These are phyloP conservation scores for Sinocyclocheilus anophthalmus DNA, from an alignment of 2,113 vertebrate genomes.

Conservation along the genomic window DNA sequence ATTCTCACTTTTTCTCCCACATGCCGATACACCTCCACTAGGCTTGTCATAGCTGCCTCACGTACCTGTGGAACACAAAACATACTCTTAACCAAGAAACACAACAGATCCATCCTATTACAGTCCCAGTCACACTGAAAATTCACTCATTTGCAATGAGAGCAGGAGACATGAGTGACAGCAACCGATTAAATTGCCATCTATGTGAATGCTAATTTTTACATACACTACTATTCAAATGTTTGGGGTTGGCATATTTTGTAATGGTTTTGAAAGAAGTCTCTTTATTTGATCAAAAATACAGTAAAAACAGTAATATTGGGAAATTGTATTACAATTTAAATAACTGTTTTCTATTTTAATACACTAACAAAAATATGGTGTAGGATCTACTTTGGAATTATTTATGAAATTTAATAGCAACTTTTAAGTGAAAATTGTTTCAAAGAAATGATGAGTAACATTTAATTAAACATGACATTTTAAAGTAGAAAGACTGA, in stretches of 20 bases:
- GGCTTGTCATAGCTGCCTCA: constrained; percentile 82
- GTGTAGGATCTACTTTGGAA: too few species aligned
- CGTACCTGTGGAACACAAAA: constrained; percentile 80
- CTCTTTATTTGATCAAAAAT: neutral
- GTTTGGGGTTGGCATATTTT: neutral
- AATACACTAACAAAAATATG: too few species aligned
- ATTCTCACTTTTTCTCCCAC: constrained; percentile 87
- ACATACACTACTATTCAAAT: neutral
- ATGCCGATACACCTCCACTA: constrained; percentile 92
- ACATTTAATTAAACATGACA: too few species aligned
- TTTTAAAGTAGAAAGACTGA: too few species aligned
- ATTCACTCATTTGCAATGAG: too few species aligned
- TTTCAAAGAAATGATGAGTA: too few species aligned
- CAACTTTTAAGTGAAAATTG: too few species aligned
- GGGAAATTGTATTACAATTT: neutral
- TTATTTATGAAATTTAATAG: too few species aligned
- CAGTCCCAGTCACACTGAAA: too few species aligned
- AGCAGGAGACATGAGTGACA: neutral
- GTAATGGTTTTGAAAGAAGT: neutral
- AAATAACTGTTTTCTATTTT: neutral
- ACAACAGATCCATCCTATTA: too few species aligned
- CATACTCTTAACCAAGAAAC: too few species aligned
- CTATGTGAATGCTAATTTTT: neutral
- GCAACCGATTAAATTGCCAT: neutral
- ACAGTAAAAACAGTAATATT: neutral